phyloP scores from a whole-genome alignment of 2,888 invertebrate species.

The Amblyteles armatorius region DNA sequence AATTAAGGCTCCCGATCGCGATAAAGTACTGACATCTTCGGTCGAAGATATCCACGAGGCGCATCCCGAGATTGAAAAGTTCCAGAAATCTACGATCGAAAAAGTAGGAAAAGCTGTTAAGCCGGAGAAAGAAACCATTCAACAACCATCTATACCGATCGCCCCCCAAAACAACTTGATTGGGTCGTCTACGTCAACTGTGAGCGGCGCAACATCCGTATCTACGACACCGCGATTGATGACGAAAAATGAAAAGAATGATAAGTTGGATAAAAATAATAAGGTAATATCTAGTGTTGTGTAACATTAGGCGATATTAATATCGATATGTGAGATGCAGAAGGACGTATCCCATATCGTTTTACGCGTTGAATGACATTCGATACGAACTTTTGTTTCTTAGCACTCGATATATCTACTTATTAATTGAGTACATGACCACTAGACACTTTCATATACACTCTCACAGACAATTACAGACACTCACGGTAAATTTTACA shows the following conservation, averaged over 20 bases:
- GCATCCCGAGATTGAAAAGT: conserved; percentile 81
- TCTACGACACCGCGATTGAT: conserved; percentile 50
- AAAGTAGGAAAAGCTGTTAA: conserved; percentile 75
- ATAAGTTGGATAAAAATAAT: conserved; percentile 65
- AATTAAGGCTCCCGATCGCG: conserved; percentile 85
- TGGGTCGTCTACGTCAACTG: conserved; percentile 63
- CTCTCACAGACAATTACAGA: too few relatives aligned
- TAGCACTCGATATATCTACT: too few relatives aligned
- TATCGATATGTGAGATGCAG: too few relatives aligned
- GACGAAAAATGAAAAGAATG: conserved; percentile 61
- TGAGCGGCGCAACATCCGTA: conserved; percentile 69
- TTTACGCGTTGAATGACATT: too few relatives aligned
- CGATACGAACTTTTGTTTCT: too few relatives aligned
- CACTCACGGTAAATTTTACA: too few relatives aligned
- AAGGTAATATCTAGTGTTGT: conserved; percentile 43
- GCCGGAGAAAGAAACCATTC: conserved; percentile 74
- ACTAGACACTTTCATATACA: too few relatives aligned
- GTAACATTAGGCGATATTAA: neutral
- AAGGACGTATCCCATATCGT: too few relatives aligned
- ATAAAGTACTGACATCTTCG: conserved; percentile 85
- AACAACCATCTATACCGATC: conserved; percentile 64
- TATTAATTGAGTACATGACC: too few relatives aligned
- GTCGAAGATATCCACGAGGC: conserved; percentile 76
- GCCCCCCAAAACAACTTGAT: conserved; percentile 67
- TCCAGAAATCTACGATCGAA: conserved; percentile 68